Percentiles rank a stretch among this genome's conserved stretches.
Evolutionary conservation across 2,888 invertebrate species (phyloP).

Genomic region (Argyra leucocephala): DNA sequence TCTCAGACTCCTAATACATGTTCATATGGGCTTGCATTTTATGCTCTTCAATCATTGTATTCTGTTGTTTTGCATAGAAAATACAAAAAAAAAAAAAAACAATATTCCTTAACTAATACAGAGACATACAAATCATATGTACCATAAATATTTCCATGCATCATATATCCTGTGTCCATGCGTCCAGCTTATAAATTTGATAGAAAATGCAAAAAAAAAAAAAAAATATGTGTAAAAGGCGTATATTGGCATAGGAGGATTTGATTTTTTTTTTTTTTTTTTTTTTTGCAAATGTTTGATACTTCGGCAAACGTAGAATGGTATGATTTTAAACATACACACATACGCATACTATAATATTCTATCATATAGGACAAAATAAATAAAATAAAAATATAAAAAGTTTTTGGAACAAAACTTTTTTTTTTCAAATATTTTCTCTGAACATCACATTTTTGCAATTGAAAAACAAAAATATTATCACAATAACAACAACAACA

Average conservation of each 20-base stretch:
- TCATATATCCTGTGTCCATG: neutral
- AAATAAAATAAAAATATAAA: neutral
- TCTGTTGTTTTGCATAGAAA: neutral
- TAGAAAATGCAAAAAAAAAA: neutral
- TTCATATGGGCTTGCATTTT: neutral
- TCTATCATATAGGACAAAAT: neutral
- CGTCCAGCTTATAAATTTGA: neutral
- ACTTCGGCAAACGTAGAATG: neutral
- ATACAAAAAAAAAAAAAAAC: too few relatives aligned
- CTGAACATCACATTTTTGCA: neutral
- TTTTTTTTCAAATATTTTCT: slow-evolving; percentile 2
- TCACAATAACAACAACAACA: neutral
- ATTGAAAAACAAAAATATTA: neutral
- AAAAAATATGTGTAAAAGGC: neutral
- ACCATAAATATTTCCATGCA: too few relatives aligned
- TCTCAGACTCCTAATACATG: neutral
- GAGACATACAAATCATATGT: too few relatives aligned
- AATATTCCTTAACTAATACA: too few relatives aligned
- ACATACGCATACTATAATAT: too few relatives aligned
- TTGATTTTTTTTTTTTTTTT: neutral
- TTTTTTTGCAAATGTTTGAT: neutral
- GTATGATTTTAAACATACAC: too few relatives aligned
- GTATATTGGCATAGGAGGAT: neutral
- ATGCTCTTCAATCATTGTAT: neutral
- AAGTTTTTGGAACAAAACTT: slow-evolving; percentile 2